Evolutionary conservation across 2,888 invertebrate species (phyloP), one percentile per base, ranked within the genome.

Genomic region (Cylloceria caligata): DNA sequence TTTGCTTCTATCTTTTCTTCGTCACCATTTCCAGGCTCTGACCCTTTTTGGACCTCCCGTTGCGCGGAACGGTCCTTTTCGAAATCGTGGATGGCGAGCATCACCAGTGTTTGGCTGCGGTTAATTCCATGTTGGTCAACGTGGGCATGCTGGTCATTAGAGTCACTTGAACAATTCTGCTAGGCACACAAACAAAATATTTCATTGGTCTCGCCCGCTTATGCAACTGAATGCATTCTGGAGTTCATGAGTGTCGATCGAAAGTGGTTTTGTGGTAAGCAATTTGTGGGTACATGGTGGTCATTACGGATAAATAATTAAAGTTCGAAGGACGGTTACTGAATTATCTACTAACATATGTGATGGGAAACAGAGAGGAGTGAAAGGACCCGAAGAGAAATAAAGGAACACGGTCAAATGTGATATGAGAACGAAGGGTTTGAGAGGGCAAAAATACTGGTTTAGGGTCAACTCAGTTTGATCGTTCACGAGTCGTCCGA

Each of bases 261-360:
- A 78, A 16, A 42, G 36, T 60, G 47, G 16, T 71, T 88, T 87
- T 87, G 88, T 85, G 88, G 88, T 85, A 85, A 86, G 86, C 87
- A 84, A 86, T 82, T 84, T 87, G 88, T 86, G 85, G 86, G 89
- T 90, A 90, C 87, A 91, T 91, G 91, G 84, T 88, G 91, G 91
- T 90, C 90, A 90, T 91, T 91, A 91, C 86, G 86, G 74, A 78
- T 21, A 36, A 24, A 79, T 75, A 21, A 36, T 55, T 24, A n/a
- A n/a, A 57, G 21, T 45, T 68, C 47, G 39, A 47, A 19, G 27
- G 27, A 67, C 75, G 62, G 42, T 62, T 60, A 36, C 6, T 6
- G 36, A 47, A 21, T 39, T 65, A 4, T 21, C n/a, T 16, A 42
- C 19, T 36, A 52, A 49, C 62, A 52, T 6, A 64, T 57, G 24